These are phyloP conservation scores for Drosophila tsacasi DNA, from an alignment of 1,140 invertebrate species.

Conservation along the genomic window DNA sequence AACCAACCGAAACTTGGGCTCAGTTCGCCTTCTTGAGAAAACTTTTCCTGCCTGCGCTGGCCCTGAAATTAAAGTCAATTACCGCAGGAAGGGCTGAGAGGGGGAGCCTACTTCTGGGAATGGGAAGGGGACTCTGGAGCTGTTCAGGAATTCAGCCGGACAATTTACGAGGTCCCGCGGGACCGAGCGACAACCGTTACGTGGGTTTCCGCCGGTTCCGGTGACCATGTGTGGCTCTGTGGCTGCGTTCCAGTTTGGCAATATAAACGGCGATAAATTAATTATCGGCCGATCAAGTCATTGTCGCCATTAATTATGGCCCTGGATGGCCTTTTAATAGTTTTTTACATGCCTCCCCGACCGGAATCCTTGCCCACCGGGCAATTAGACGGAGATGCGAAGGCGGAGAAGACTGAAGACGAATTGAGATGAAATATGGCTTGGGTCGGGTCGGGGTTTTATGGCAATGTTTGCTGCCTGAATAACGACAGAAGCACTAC, in stretches of 20 bases:
- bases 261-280: slow-evolving; percentile 72
- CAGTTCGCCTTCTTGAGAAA: slow-evolving; percentile 46
- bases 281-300: slow-evolving; percentile 77
- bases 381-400: slow-evolving; percentile 53
- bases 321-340: slow-evolving; percentile 65
- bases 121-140: slow-evolving; percentile 9
- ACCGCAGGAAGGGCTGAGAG: slow-evolving; percentile 23
- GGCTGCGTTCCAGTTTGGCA: slow-evolving; percentile 22
- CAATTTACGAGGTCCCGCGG: slow-evolving; percentile 48
- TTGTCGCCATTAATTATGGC: slow-evolving; percentile 77
- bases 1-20: slow-evolving; percentile 35
- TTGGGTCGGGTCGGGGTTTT: slow-evolving; percentile 56
- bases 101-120: slow-evolving; percentile 11
- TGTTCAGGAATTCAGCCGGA: slow-evolving; percentile 34
- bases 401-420: not conserved
- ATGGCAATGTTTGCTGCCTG: slow-evolving; percentile 61
- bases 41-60: slow-evolving; percentile 26
- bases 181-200: slow-evolving; percentile 21
- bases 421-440: slow-evolving; percentile 45
- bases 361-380: slow-evolving; percentile 7
- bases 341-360: slow-evolving; percentile 55
- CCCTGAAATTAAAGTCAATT: slow-evolving; percentile 65
- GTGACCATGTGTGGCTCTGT: slow-evolving; percentile 25
- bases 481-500: slow-evolving; percentile 44
- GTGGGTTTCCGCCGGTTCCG: slow-evolving; percentile 20